These are phyloP conservation scores for Parauchenoglanis punctatus DNA, from an alignment of 2,797 vertebrate genomes.

Conservation along the genomic window DNA sequence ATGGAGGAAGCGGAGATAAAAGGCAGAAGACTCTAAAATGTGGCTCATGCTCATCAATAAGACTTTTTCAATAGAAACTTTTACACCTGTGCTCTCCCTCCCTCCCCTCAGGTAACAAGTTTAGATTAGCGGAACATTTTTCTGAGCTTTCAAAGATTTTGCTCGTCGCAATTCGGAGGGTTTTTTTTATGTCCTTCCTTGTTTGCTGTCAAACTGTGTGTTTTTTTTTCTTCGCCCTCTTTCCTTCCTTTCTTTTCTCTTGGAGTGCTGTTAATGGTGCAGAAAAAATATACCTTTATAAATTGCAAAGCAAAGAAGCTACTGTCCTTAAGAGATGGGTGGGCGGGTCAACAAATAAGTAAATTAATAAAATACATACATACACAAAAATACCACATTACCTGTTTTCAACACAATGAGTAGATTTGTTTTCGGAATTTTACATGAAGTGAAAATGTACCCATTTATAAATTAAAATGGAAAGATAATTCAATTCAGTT, in stretches of 20 bases:
- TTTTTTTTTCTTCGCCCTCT: background rate
- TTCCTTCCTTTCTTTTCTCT: background rate
- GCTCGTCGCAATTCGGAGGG: background rate
- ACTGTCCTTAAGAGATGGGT: background rate
- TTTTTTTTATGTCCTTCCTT: background rate
- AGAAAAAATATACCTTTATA: background rate
- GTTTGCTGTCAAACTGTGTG: background rate
- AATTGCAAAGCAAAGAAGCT: background rate
- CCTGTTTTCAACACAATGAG: background rate
- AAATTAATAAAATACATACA: background rate
- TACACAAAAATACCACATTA: background rate
- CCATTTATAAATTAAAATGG: background rate
- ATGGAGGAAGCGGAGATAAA: conserved; percentile 9
- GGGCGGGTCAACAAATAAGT: background rate
- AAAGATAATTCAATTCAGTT: background rate
- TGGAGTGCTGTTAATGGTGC: background rate
- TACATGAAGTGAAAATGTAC: background rate
- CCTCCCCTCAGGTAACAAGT: background rate
- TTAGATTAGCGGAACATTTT: background rate
- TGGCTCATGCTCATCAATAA: background rate
- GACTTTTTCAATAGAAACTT: background rate
- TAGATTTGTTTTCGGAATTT: background rate
- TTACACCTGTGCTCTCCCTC: background rate
- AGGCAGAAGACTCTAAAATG: background rate
- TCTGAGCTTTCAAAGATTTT: background rate